Percentiles rank a stretch among this genome's conserved stretches.
Conservation (phyloP, 1,140 invertebrate species). For the Anoplophora glabripennis region DNA sequence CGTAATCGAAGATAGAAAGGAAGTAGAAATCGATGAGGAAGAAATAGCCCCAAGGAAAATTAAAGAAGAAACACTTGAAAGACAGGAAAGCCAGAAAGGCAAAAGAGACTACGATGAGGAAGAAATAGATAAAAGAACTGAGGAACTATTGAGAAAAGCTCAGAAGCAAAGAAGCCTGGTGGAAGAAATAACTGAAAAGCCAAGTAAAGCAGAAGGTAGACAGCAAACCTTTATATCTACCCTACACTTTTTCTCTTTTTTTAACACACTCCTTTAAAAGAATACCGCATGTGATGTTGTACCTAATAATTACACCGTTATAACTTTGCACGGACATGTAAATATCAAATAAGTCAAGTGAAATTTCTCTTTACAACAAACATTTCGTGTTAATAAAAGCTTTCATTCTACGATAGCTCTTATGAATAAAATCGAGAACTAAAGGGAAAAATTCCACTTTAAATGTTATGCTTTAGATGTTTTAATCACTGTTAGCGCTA, state of each 20-base stretch:
- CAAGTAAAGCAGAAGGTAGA: conserved; percentile 50
- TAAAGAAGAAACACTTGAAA: conserved; percentile 47
- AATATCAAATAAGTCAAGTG: no score
- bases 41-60: conserved; percentile 52
- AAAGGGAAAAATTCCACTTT: no score
- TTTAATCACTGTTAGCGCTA: conserved; percentile 4
- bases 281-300: no score
- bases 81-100: conserved; percentile 40
- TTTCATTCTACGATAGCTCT: no score
- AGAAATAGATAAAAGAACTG: conserved; percentile 55
- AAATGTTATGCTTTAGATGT: conserved; percentile 1
- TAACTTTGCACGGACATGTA: no score
- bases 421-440: no score
- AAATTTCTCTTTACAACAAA: no score
- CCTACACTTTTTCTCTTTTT: conserved; percentile 4
- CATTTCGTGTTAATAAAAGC: no score
- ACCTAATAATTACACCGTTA: no score
- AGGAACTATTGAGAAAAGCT: conserved; percentile 61
- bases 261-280: background rate
- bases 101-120: conserved; percentile 49
- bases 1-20: background rate
- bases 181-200: conserved; percentile 65
- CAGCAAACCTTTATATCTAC: conserved; percentile 19
- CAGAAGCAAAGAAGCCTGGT: conserved; percentile 66
- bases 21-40: conserved; percentile 26